phyloP scores from a whole-genome alignment of 2,888 invertebrate species.

The Bellardia pandia region DNA sequence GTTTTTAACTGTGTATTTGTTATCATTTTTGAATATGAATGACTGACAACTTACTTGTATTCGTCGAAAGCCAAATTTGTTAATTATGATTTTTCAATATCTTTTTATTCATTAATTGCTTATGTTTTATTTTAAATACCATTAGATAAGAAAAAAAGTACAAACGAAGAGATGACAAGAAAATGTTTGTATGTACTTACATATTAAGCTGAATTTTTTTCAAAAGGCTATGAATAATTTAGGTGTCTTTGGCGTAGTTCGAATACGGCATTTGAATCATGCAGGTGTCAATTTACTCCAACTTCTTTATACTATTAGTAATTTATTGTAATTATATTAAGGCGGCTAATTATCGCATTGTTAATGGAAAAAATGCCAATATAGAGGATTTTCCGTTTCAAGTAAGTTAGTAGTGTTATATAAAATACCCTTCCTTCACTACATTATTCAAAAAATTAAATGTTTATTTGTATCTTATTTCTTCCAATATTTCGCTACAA shows the following conservation, averaged over 20 bases:
- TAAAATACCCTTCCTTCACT: no score
- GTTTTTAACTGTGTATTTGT: background rate
- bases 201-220: constrained; percentile 30
- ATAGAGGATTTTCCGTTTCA: constrained; percentile 81
- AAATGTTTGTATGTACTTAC: constrained; percentile 28
- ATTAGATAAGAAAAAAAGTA: constrained; percentile 56
- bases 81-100: constrained; percentile 44
- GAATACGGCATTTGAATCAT: constrained; percentile 47
- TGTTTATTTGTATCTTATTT: no score
- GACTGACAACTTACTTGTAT: background rate
- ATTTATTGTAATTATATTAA: constrained; percentile 8
- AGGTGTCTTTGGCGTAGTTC: constrained; percentile 35
- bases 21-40: constrained; percentile 32
- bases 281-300: constrained; percentile 48
- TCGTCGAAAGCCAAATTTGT: constrained; percentile 45
- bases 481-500: no score
- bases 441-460: no score
- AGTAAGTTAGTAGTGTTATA: constrained; percentile 63
- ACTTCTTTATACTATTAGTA: constrained; percentile 12
- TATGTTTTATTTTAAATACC: constrained; percentile 54
- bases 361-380: constrained; percentile 80
- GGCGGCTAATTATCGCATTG: constrained; percentile 77
- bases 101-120: constrained; percentile 47
- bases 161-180: constrained; percentile 9
- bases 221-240: constrained; percentile 2